Evolutionary conservation across 2,888 invertebrate genomes (phyloP).

Genomic region (Corythucha ciliata): DNA sequence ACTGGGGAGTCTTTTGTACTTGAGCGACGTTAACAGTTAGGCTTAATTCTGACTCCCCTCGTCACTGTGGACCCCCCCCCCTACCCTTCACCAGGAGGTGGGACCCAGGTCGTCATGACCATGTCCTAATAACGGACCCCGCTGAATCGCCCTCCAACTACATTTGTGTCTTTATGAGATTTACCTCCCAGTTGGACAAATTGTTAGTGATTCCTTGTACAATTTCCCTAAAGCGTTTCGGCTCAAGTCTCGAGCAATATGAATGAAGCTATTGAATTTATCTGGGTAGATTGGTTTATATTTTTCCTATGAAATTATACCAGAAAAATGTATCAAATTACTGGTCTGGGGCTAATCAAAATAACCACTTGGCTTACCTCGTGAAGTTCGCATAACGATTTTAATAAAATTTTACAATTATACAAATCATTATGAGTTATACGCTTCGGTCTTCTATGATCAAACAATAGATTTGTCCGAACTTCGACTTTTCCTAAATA

Average conservation of each 20-base stretch:
- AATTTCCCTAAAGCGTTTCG: slow-evolving; percentile 59
- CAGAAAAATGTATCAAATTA: background rate
- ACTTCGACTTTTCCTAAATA: slow-evolving; percentile 44
- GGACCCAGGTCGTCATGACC: too few species aligned
- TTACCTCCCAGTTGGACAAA: slow-evolving; percentile 63
- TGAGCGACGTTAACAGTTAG: too few species aligned
- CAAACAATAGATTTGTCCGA: slow-evolving; percentile 59
- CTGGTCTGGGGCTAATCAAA: too few species aligned
- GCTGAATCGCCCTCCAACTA: too few species aligned
- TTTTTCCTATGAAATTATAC: slow-evolving; percentile 42
- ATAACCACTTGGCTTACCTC: too few species aligned
- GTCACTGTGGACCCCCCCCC: too few species aligned
- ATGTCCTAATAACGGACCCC: too few species aligned
- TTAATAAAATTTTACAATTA: slow-evolving; percentile 59
- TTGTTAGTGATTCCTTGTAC: slow-evolving; percentile 51
- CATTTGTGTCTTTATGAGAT: slow-evolving; percentile 60
- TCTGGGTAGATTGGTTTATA: slow-evolving; percentile 54
- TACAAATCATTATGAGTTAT: slow-evolving; percentile 61
- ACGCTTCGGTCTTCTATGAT: slow-evolving; percentile 57
- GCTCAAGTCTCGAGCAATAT: slow-evolving; percentile 57
- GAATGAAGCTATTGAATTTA: slow-evolving; percentile 55
- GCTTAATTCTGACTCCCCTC: too few species aligned
- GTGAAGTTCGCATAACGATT: slow-evolving; percentile 54
- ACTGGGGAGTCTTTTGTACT: too few species aligned
- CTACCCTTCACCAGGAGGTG: too few species aligned